Base-by-base conservation (phyloP, 2,113 vertebrate genomes). In the Talpa occidentalis region DNA sequence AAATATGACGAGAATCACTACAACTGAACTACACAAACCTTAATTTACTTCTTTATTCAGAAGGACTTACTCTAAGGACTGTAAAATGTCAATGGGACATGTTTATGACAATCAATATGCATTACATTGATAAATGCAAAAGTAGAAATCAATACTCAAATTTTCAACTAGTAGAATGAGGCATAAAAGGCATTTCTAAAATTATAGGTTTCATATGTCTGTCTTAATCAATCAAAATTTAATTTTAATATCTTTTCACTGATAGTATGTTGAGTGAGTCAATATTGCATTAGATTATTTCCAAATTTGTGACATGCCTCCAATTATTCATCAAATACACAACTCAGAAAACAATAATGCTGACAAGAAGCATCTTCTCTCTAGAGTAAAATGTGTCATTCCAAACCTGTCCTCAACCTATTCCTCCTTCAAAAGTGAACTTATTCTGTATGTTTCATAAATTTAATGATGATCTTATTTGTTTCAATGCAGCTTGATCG, bases 71-170 rank as follows among this genome's bases (percentile, higher is more conserved):
- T 83, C 62, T 52, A 30, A 83, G 14, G 37, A 70, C 15, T 30
- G 0, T 26, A 56, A 93, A 94, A 88, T 69, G 56, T 77, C 80
- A 94, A 35, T 24, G 37, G 26, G 60, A 42, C 16, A 87, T 56
- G 77, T 88, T 94, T 54, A 83, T n/a, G 56, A 67, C 42, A 91
- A 89, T 91, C 89, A 73, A 88, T 94, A 90, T 77, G 54, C 67
- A 93, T 92, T 93, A 70, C 52, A 92, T 16, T 80, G 66, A 94
- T 84, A 82, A 95, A 83, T 49, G 62, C 54, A 91, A 77, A 93
- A 81, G 49, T 49, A 77, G 60, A 96, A 94, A 52, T 67, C 60
- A 93, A 95, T 84, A 64, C 16, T 44, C 60, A 95, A 87, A 94
- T 69, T 91, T 95, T 81, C 76, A 91, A 35, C 56, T 60, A 37